Base-by-base conservation (phyloP, 35 echinoderm and acorn worm genomes). In the Ptychodera flava region DNA sequence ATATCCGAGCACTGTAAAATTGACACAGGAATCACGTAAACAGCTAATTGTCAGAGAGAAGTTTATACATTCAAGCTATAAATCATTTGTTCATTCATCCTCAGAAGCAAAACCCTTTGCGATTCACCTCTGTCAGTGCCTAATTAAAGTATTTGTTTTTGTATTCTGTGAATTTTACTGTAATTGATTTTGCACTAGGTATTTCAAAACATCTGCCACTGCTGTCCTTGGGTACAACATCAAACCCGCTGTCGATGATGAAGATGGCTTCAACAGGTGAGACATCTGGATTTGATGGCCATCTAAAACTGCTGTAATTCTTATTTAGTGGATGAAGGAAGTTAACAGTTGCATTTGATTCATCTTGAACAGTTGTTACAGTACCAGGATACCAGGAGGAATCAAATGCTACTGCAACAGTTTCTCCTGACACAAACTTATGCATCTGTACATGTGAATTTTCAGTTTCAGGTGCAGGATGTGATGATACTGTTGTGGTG, bases 21-120 rank as follows among this genome's bases (percentile, higher is more conserved):
- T 64, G 45, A 64, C 45, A 64, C 45, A 64, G 45, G 45, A 12
- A 64, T 64, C 45, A 64, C 45, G 45, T 64, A 64, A 64, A 64
- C 22, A 64, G 45, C 45, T 22, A 64, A 64, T 64, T 64, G 45
- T 64, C 45, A 64, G 45, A 64, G 22, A 64, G 45, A 64, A 64
- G 45, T 64, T 64, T 64, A 64, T 64, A 22, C 45, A 64, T 12
- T 12, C 45, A 12, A 64, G 22, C 45, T n/a, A n/a, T n/a, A 64
- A 64, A 64, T 64, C 45, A 64, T 64, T 64, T 64, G 45, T 64
- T 64, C 45, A 64, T 64, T 64, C 45, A 64, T 64, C 45, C 45
- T 64, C 22, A 64, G 45, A 64, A 64, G 45, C 45, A 6, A 64
- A 64, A 22, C 45, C 45, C 6, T 64, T 64, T 64, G 45, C 6